These are phyloP conservation scores for Ophion ellenae DNA, from an alignment of 2,888 invertebrate genomes.

Conservation along the genomic window DNA sequence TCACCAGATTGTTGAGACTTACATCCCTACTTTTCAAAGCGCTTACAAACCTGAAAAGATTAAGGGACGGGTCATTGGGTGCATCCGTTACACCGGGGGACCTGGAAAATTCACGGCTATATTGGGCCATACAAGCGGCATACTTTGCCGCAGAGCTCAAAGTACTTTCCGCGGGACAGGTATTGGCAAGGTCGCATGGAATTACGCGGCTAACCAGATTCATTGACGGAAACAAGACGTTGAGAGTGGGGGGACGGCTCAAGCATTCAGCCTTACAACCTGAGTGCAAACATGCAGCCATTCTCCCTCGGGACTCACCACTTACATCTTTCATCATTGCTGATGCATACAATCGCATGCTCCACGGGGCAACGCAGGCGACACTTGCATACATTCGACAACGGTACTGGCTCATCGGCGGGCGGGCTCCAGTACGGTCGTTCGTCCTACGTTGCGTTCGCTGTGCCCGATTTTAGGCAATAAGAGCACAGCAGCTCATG, in stretches of 20 bases:
- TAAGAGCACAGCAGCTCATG: not conserved
- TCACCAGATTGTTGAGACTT: not conserved
- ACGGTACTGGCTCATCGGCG: constrained; percentile 54
- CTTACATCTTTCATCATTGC: not conserved
- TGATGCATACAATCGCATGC: not conserved
- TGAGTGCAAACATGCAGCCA: not conserved
- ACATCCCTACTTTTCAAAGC: not conserved
- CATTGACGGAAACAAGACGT: not conserved
- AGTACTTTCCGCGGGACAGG: not conserved
- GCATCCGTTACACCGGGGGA: not conserved
- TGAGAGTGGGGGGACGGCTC: constrained; percentile 6
- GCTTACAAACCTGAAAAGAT: not conserved
- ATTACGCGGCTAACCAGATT: not conserved
- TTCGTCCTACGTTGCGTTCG: constrained; percentile 47
- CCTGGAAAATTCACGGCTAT: not conserved
- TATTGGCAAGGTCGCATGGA: not conserved
- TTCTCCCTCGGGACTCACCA: not conserved
- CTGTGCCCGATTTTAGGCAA: constrained; percentile 7
- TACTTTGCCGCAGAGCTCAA: not conserved
- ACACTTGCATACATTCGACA: too few species aligned
- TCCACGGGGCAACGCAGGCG: not conserved
- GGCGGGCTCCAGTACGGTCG: constrained; percentile 45
- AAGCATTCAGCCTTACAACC: not conserved
- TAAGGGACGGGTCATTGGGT: too few species aligned
- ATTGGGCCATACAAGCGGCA: constrained; percentile 2